phyloP scores from a whole-genome alignment of 2,113 vertebrate species.

The Passer domesticus region DNA sequence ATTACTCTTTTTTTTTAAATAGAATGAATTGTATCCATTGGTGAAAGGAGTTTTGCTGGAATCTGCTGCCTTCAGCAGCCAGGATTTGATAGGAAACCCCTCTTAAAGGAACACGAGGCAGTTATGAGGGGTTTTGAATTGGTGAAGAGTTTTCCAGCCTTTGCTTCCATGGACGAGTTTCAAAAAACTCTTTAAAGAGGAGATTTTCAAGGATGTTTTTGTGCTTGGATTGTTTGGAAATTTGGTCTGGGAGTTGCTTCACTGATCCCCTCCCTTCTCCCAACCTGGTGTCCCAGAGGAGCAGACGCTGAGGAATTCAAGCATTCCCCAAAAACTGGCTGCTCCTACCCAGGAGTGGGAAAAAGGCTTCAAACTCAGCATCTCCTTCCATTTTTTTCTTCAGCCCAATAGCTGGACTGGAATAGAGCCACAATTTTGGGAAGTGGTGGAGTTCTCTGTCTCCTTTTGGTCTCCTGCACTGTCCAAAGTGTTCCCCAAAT shows the following conservation, averaged over 20 bases:
- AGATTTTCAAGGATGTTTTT: neutral
- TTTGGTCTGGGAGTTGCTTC: neutral
- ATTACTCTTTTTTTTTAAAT: neutral
- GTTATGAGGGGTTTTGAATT: neutral
- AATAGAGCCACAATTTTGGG: neutral
- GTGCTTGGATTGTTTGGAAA: neutral
- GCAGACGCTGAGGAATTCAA: neutral
- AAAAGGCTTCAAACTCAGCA: neutral
- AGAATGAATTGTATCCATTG: constrained; percentile 14
- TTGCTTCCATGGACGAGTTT: neutral
- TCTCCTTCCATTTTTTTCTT: neutral
- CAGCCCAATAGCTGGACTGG: neutral
- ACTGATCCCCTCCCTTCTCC: neutral
- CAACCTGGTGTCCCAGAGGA: neutral
- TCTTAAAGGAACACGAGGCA: constrained; percentile 5
- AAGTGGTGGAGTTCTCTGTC: neutral
- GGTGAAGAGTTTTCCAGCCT: neutral
- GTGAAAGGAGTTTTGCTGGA: constrained; percentile 52
- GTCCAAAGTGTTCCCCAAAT: neutral
- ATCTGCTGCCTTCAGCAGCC: constrained; percentile 65
- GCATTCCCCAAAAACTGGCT: neutral
- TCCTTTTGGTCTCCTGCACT: neutral
- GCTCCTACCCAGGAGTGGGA: neutral
- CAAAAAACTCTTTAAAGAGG: neutral
- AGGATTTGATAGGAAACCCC: constrained; percentile 39